phyloP scores from a whole-genome alignment of 2,113 vertebrate species.

The Tetraodon nigroviridis region DNA sequence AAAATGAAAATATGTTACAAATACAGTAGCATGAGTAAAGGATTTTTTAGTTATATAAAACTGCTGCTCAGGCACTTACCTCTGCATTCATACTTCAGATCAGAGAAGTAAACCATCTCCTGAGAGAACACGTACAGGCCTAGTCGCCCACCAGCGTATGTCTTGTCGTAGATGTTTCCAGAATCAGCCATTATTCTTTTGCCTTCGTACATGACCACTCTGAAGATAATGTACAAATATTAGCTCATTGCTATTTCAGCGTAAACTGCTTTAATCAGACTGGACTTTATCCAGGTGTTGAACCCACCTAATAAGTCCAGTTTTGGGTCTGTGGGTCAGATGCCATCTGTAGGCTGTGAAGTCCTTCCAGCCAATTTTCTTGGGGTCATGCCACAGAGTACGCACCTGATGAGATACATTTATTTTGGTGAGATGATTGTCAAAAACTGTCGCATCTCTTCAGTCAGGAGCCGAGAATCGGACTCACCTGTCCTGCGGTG shows the following conservation, averaged over 20 bases:
- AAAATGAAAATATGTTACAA: constrained; percentile 19
- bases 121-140: constrained; percentile 98
- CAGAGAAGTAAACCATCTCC: constrained; percentile 99
- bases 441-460: background rate
- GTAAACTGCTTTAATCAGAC: background rate
- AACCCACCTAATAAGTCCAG: constrained; percentile 90
- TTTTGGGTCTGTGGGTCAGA: constrained; percentile 94
- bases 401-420: constrained; percentile 77
- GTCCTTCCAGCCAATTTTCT: constrained; percentile 97
- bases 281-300: background rate
- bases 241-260: constrained; percentile 6
- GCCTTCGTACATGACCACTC: constrained; percentile 97
- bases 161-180: constrained; percentile 93
- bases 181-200: constrained; percentile 99
- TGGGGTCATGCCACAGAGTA: constrained; percentile 96
- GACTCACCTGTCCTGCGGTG: constrained; percentile 86
- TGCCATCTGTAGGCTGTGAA: constrained; percentile 98
- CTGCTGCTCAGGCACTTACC: constrained; percentile 71
- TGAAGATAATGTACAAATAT: constrained; percentile 45
- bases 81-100: constrained; percentile 98
- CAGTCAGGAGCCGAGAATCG: background rate
- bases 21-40: constrained; percentile 5
- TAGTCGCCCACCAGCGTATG: constrained; percentile 91
- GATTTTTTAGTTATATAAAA: background rate
- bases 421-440: constrained; percentile 2